Conservation (phyloP, 2,113 vertebrate genomes). For the Eptesicus fuscus region DNA sequence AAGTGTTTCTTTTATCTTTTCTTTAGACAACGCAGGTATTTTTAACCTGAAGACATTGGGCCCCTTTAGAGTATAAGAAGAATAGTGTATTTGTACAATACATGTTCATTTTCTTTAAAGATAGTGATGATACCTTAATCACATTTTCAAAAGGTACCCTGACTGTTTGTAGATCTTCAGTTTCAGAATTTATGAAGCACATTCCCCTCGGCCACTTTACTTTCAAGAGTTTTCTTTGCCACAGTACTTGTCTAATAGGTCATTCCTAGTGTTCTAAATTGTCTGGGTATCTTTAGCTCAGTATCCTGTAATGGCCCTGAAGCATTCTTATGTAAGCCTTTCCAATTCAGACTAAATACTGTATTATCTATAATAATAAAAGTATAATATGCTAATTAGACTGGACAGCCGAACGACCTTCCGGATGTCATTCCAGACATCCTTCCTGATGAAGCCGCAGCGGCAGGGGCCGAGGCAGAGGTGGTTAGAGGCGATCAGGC, state of each 20-base stretch:
- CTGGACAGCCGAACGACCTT: no score
- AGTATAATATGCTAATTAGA: no score
- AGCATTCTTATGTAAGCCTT: not conserved
- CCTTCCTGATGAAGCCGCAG: no score
- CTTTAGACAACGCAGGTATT: not conserved
- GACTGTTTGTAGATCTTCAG: not conserved
- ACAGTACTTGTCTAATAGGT: not conserved
- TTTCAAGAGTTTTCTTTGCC: not conserved
- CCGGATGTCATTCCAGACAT: no score
- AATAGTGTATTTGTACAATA: not conserved
- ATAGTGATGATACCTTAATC: not conserved
- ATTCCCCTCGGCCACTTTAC: not conserved
- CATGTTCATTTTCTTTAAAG: not conserved
- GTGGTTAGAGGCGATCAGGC: no score
- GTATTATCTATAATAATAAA: not conserved
- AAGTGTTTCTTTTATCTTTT: not conserved
- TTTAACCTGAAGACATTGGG: not conserved
- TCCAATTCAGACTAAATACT: not conserved
- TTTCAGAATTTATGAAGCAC: slow-evolving; percentile 20
- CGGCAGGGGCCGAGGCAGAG: no score
- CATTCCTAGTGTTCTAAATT: slow-evolving; percentile 3
- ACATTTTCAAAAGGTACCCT: not conserved
- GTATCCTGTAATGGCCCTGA: not conserved
- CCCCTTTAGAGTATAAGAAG: not conserved
- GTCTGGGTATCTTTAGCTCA: not conserved